Conservation (phyloP, 2,113 vertebrate genomes). For the Larimichthys polyactis region DNA sequence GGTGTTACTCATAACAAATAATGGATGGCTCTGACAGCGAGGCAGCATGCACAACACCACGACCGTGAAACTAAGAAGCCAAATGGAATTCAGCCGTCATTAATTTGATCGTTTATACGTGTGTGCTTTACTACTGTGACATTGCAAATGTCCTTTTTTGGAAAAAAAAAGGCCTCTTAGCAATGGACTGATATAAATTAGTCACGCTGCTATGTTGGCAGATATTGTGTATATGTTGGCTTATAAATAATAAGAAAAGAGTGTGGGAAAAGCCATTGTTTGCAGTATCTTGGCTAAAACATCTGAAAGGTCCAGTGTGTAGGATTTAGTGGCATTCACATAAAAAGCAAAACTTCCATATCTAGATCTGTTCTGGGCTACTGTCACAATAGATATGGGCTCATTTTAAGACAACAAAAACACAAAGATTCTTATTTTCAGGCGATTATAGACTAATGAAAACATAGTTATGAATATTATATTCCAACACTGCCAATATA, state of each 20-base stretch:
- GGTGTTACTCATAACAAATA: not conserved
- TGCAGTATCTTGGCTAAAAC: not conserved
- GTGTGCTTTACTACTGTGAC: not conserved
- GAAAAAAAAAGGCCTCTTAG: not conserved
- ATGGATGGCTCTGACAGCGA: not conserved
- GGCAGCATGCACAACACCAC: not conserved
- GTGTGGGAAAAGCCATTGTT: not conserved
- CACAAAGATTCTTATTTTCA: too few species aligned
- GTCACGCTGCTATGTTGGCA: not conserved
- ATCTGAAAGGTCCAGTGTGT: too few species aligned
- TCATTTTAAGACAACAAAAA: too few species aligned
- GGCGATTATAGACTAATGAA: too few species aligned
- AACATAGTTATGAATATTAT: too few species aligned
- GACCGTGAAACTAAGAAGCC: not conserved
- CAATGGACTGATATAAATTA: not conserved
- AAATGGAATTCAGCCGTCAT: not conserved
- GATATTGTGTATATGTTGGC: not conserved
- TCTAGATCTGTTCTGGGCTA: too few species aligned
- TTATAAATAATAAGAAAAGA: not conserved
- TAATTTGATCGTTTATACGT: not conserved
- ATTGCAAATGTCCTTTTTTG: not conserved
- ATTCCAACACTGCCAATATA: too few species aligned
- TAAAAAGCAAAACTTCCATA: too few species aligned
- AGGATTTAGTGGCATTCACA: too few species aligned
- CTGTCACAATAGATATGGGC: too few species aligned